Percentiles rank a stretch among this genome's conserved stretches.
phyloP scores from a whole-genome alignment of 2,888 invertebrate genomes.

The Steinernema scapterisci region DNA sequence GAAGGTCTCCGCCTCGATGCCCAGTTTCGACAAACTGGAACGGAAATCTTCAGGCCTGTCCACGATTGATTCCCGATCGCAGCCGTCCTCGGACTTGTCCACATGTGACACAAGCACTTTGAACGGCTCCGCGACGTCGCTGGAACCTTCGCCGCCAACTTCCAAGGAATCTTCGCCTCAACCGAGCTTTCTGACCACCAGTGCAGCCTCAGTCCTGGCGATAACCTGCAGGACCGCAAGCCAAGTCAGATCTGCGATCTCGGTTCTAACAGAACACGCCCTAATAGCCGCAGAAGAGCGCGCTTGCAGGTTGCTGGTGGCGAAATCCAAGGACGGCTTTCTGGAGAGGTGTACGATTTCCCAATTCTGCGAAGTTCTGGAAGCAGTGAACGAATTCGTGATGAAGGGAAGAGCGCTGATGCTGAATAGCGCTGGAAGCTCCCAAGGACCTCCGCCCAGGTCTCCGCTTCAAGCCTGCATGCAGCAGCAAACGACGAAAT shows the following conservation, averaged over 20 bases:
- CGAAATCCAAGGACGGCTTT: slow-evolving; percentile 71
- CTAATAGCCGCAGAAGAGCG: slow-evolving; percentile 91
- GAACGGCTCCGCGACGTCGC: slow-evolving; percentile 1
- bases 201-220: slow-evolving; percentile 35
- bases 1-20: not conserved
- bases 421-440: slow-evolving; percentile 29
- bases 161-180: not conserved
- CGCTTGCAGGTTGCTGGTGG: slow-evolving; percentile 76
- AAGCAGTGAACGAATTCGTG: slow-evolving; percentile 78
- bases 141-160: not conserved
- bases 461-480: slow-evolving; percentile 43
- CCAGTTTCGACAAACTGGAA: slow-evolving; percentile 24
- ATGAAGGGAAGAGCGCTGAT: slow-evolving; percentile 5
- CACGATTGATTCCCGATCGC: not conserved
- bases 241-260: slow-evolving; percentile 72
- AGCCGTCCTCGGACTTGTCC: slow-evolving; percentile 8
- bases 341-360: slow-evolving; percentile 77
- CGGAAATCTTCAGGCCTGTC: not conserved
- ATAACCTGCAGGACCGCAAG: slow-evolving; percentile 76
- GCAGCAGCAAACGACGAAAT: slow-evolving; percentile 79
- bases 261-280: slow-evolving; percentile 75
- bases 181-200: not conserved
- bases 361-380: slow-evolving; percentile 80
- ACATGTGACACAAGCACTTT: slow-evolving; percentile 1
- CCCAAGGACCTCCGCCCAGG: not conserved